phyloP scores from a whole-genome alignment of 1,140 invertebrate species.

The Andrena cerasifolii region DNA sequence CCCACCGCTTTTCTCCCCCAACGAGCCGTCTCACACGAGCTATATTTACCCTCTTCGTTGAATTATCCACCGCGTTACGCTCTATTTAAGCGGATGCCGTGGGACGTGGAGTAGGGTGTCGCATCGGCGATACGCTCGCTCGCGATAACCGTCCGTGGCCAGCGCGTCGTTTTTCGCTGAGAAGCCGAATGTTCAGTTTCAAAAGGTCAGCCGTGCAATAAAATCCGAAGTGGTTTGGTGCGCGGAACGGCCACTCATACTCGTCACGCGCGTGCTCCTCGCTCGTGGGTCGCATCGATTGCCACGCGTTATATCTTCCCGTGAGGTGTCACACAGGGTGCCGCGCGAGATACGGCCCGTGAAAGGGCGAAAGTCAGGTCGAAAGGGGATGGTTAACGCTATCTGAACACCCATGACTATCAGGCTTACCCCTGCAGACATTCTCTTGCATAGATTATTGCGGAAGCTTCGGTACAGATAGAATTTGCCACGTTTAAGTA shows the following conservation, averaged over 20 bases:
- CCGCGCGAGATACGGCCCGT: no score
- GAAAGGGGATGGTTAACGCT: no score
- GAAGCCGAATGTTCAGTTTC: conserved; percentile 1
- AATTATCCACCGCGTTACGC: conserved; percentile 21
- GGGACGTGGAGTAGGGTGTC: no score
- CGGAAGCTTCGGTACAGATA: no score
- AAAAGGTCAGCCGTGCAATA: conserved; percentile 5
- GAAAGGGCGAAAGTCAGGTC: no score
- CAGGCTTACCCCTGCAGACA: no score
- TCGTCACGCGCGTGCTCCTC: not conserved
- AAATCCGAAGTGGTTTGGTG: not conserved
- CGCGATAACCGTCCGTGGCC: conserved; percentile 25
- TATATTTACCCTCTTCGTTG: conserved; percentile 30
- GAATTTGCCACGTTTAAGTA: no score
- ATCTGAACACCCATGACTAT: no score
- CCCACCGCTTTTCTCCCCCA: not conserved
- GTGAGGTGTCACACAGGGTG: not conserved
- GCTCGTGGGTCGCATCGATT: not conserved
- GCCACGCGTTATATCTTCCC: not conserved
- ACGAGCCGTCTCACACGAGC: not conserved
- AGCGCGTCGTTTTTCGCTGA: conserved; percentile 2
- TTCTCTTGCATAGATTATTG: no score
- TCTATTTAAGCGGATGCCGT: conserved; percentile 24
- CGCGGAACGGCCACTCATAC: not conserved
- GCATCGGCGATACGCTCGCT: conserved; percentile 3